A percentile compares a stretch with the other conserved stretches of the same genome.
phyloP scores from a whole-genome alignment of 2,797 vertebrate species.

The Siniperca obscura region DNA sequence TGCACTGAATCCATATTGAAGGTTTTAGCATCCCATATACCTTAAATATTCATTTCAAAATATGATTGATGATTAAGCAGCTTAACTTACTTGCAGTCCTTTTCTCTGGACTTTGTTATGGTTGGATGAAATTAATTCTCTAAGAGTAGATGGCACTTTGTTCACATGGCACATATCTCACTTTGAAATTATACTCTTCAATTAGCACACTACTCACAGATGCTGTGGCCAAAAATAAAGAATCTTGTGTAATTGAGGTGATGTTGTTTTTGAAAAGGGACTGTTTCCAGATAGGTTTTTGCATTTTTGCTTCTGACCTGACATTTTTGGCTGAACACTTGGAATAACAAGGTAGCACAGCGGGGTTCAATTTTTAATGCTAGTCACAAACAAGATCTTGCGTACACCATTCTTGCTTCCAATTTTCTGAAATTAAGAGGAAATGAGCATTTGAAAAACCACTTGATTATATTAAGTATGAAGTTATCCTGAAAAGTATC shows the following conservation, averaged over 20 bases:
- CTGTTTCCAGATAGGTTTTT: slow-evolving; percentile 31
- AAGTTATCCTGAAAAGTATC: slow-evolving; percentile 22
- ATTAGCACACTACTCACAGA: slow-evolving; percentile 16
- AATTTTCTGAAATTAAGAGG: slow-evolving; percentile 32
- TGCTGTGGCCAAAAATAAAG: slow-evolving; percentile 5
- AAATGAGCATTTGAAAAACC: slow-evolving; percentile 9
- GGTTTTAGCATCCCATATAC: background rate
- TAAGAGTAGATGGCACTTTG: slow-evolving; percentile 7
- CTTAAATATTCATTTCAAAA: background rate
- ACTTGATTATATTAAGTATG: slow-evolving; percentile 20
- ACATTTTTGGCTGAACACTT: slow-evolving; percentile 39
- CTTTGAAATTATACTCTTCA: slow-evolving; percentile 31
- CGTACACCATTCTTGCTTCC: slow-evolving; percentile 10
- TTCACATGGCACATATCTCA: slow-evolving; percentile 12
- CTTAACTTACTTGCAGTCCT: background rate
- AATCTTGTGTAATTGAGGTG: slow-evolving; percentile 28
- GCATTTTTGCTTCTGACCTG: slow-evolving; percentile 24
- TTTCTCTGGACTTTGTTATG: slow-evolving; percentile 14
- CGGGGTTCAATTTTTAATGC: slow-evolving; percentile 26
- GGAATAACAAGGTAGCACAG: slow-evolving; percentile 39
- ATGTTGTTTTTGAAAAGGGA: slow-evolving; percentile 26
- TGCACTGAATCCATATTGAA: background rate
- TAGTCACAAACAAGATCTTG: slow-evolving; percentile 24
- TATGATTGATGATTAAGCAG: background rate
- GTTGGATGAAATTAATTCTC: slow-evolving; percentile 34